Conservation (phyloP, 2,113 vertebrate species). For the Callopanchax toddi region DNA sequence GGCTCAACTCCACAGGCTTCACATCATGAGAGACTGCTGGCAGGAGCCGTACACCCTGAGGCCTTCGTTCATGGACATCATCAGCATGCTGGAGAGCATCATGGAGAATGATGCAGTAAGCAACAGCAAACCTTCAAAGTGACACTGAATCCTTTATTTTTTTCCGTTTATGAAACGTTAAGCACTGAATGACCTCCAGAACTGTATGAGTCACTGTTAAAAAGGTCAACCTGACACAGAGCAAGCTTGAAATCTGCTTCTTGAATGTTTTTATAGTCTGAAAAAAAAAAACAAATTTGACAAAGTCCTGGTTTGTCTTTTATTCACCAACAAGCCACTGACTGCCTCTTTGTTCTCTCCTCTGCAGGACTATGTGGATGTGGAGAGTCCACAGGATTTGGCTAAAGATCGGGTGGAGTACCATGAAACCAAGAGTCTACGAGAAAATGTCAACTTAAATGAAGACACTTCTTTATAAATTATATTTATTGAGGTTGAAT, state of each 20-base stretch:
- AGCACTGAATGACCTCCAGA: too few relatives aligned
- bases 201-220: too few relatives aligned
- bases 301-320: too few relatives aligned
- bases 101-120: slow-evolving; percentile 78
- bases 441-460: neutral
- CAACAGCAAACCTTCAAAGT: too few relatives aligned
- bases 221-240: too few relatives aligned
- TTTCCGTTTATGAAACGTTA: too few relatives aligned
- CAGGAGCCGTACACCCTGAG: slow-evolving; percentile 67
- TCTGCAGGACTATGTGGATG: slow-evolving; percentile 78
- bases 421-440: slow-evolving; percentile 18
- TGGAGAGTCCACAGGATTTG: slow-evolving; percentile 46
- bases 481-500: neutral
- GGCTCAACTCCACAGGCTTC: slow-evolving; percentile 51
- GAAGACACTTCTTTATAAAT: neutral
- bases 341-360: neutral
- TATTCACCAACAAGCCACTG: too few relatives aligned
- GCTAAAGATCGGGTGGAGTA: slow-evolving; percentile 23
- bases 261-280: too few relatives aligned
- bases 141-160: too few relatives aligned
- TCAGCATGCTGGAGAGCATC: slow-evolving; percentile 67
- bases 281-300: too few relatives aligned
- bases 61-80: slow-evolving; percentile 72
- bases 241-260: too few relatives aligned
- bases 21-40: slow-evolving; percentile 79